These are phyloP conservation scores for Sebastes steindachneri DNA, from an alignment of 2,797 vertebrate species.

Conservation along the genomic window DNA sequence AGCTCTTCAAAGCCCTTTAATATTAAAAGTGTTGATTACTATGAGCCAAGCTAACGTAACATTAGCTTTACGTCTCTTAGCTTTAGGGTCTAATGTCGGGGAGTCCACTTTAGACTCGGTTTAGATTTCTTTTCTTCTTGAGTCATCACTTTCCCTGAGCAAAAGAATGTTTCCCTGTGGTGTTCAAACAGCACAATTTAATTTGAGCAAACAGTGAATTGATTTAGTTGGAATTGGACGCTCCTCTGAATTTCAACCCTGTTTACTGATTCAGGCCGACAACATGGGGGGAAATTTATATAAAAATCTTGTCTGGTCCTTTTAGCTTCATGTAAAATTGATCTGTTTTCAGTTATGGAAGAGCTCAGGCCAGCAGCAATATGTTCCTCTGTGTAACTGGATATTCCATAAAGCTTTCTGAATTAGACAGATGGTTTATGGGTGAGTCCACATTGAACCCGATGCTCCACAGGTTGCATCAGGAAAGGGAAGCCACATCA, in stretches of 20 bases:
- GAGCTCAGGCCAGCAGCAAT: neutral
- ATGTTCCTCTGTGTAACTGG: neutral
- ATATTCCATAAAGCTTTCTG: constrained; percentile 17
- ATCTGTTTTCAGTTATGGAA: constrained; percentile 7
- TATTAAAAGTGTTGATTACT: neutral
- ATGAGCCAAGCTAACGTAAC: neutral
- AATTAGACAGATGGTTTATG: constrained; percentile 3
- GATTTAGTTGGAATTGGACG: constrained; percentile 2
- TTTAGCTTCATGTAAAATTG: neutral
- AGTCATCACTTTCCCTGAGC: constrained; percentile 1
- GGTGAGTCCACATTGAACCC: constrained; percentile 4
- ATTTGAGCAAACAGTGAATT: constrained; percentile 11
- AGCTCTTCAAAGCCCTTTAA: neutral
- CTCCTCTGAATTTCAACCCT: neutral
- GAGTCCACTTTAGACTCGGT: neutral
- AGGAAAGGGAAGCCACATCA: neutral
- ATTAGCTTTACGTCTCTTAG: neutral
- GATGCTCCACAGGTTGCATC: constrained; percentile 5
- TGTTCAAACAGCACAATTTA: constrained; percentile 14
- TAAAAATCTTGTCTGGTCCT: neutral
- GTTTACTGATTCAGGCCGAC: constrained; percentile 5
- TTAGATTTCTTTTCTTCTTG: neutral
- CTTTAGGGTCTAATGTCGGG: neutral
- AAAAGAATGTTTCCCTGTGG: neutral
- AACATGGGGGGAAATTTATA: neutral